Conservation (phyloP, 2,888 invertebrate genomes). For the Cryptosula pallasiana region DNA sequence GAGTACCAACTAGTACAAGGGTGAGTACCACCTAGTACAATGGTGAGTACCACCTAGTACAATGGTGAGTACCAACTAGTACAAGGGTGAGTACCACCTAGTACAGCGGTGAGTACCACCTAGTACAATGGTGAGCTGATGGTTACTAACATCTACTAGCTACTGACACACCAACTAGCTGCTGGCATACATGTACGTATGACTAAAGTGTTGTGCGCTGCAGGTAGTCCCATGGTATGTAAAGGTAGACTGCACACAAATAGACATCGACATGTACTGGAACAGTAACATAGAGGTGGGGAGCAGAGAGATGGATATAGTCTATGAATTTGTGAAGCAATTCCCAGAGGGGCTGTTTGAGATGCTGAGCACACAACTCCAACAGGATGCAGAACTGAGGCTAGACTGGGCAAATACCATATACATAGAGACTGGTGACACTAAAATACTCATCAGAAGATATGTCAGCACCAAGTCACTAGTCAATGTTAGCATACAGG, state of each 20-base stretch:
- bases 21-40: no score
- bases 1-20: no score
- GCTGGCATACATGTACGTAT: no score
- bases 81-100: no score
- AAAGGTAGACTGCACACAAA: not conserved
- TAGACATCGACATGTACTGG: conserved; percentile 32
- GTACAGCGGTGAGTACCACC: no score
- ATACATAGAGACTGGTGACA: conserved; percentile 6
- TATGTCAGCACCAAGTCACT: not conserved
- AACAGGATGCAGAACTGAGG: not conserved
- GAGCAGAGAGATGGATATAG: conserved; percentile 31
- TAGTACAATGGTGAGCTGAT: no score
- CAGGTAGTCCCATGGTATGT: conserved; percentile 40
- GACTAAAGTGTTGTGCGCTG: not conserved
- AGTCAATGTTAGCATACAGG: conserved; percentile 18
- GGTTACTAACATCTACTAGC: no score
- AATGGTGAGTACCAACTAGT: no score
- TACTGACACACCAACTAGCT: no score
- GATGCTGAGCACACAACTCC: conserved; percentile 26
- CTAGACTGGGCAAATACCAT: conserved; percentile 23
- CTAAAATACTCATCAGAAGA: not conserved
- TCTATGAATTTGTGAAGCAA: conserved; percentile 34
- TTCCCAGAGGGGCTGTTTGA: conserved; percentile 40
- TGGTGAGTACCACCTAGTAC: no score
- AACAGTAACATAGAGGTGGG: conserved; percentile 29